Evolutionary conservation across 2,113 vertebrate genomes (phyloP).

Genomic region (Electrona antarctica): DNA sequence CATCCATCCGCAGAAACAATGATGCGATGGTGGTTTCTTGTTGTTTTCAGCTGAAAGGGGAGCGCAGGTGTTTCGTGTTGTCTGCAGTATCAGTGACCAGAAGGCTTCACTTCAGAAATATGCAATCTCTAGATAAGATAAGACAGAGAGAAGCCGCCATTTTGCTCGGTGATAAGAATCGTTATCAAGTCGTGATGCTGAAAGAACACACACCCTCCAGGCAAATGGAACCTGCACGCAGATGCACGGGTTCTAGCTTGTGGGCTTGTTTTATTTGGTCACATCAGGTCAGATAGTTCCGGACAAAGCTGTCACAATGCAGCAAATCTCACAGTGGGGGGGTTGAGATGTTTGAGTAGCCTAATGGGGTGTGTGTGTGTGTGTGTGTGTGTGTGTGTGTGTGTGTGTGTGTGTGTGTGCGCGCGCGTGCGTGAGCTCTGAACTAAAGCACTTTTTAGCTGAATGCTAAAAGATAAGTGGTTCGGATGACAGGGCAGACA

Average conservation of each 20-base stretch:
- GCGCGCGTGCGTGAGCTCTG: neutral
- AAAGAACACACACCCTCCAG: slow-evolving; percentile 10
- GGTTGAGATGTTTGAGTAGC: too few relatives aligned
- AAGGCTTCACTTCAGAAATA: slow-evolving; percentile 35
- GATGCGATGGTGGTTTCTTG: neutral
- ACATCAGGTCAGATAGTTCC: too few relatives aligned
- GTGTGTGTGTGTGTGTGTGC: neutral
- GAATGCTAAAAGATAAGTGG: too few relatives aligned
- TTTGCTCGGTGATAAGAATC: slow-evolving; percentile 71
- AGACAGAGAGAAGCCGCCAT: slow-evolving; percentile 66
- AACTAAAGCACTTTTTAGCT: too few relatives aligned
- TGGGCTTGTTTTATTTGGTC: too few relatives aligned
- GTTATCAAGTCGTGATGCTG: slow-evolving; percentile 46
- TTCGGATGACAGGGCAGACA: too few relatives aligned
- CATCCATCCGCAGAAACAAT: neutral
- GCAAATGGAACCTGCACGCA: slow-evolving; percentile 12
- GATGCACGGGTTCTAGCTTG: too few relatives aligned
- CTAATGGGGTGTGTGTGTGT: neutral
- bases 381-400: slow-evolving; percentile 6
- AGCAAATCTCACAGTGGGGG: neutral
- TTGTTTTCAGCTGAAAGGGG: neutral
- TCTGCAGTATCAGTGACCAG: neutral
- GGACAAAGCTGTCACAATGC: neutral
- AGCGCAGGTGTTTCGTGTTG: slow-evolving; percentile 53
- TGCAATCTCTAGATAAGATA: slow-evolving; percentile 49